Percentiles rank a stretch among this genome's conserved stretches.
Conservation (phyloP, 2,888 invertebrate genomes). For the Panopea generosa region DNA sequence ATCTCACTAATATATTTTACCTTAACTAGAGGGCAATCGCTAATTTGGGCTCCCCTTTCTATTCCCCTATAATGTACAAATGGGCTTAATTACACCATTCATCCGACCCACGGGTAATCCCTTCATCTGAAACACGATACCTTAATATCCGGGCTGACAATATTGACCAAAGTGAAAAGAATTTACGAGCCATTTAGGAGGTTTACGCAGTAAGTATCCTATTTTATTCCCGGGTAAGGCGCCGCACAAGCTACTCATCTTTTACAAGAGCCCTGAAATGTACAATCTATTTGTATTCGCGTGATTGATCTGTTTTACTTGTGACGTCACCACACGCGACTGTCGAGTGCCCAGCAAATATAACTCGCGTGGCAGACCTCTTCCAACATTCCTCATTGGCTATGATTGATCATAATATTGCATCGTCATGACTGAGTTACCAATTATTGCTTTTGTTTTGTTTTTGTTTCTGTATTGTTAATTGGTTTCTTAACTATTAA, state of each 20-base stretch:
- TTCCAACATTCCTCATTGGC: too few relatives aligned
- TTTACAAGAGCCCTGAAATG: constrained; percentile 9
- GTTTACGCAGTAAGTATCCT: constrained; percentile 7
- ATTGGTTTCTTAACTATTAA: too few relatives aligned
- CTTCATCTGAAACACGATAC: constrained; percentile 20
- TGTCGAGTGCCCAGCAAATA: constrained; percentile 3
- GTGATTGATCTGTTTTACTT: constrained; percentile 12
- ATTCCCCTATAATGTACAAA: constrained; percentile 8
- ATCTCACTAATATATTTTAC: constrained; percentile 34
- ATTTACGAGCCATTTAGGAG: too few relatives aligned
- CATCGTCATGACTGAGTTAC: too few relatives aligned
- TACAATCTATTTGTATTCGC: constrained; percentile 22
- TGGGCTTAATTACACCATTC: constrained; percentile 17
- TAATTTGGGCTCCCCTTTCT: constrained; percentile 23
- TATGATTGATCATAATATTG: too few relatives aligned
- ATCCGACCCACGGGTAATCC: too few relatives aligned
- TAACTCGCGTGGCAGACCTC: too few relatives aligned
- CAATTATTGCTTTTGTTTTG: too few relatives aligned
- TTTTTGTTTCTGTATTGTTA: too few relatives aligned
- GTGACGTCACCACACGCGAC: constrained; percentile 32
- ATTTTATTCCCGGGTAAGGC: constrained; percentile 16
- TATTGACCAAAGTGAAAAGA: too few relatives aligned
- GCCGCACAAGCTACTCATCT: constrained; percentile 13
- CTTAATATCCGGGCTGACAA: constrained; percentile 1
- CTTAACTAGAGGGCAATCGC: constrained; percentile 29